A percentile compares a stretch with the other conserved stretches of the same genome.
These are phyloP conservation scores for Hylia prasina DNA, from an alignment of 2,113 vertebrate genomes.

Conservation along the genomic window DNA sequence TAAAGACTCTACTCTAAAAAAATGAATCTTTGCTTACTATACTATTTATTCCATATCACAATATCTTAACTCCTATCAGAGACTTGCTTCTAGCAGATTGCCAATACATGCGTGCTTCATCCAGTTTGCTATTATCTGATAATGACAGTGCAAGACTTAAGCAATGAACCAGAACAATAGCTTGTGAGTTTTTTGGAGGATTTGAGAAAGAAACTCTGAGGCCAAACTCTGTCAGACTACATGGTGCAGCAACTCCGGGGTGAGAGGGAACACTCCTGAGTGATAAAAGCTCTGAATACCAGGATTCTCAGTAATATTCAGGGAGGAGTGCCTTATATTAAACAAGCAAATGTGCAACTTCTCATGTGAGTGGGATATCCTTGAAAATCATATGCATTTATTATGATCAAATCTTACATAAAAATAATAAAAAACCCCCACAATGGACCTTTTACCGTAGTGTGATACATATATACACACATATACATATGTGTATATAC, in stretches of 20 bases:
- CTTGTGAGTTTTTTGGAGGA: rapidly evolving
- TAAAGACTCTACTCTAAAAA: neutral
- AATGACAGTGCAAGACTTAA: neutral
- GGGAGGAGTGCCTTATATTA: neutral
- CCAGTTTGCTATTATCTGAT: neutral
- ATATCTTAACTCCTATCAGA: neutral
- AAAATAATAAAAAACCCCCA: neutral
- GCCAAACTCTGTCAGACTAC: neutral
- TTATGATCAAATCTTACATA: neutral
- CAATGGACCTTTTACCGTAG: neutral
- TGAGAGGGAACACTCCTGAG: rapidly evolving
- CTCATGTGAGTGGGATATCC: neutral
- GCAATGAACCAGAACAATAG: neutral
- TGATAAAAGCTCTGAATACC: neutral
- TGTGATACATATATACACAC: neutral
- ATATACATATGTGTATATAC: too few species aligned
- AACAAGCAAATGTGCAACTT: neutral
- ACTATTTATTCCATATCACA: neutral
- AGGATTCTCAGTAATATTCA: neutral
- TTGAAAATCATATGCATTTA: neutral
- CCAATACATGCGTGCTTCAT: rapidly evolving
- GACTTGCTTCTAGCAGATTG: neutral
- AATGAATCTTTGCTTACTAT: neutral
- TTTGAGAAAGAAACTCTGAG: neutral
- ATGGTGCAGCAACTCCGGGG: neutral